Percentiles rank a stretch among this genome's conserved stretches.
These are phyloP conservation scores for Panzeria rudis DNA, from an alignment of 2,888 invertebrate species.

Conservation along the genomic window DNA sequence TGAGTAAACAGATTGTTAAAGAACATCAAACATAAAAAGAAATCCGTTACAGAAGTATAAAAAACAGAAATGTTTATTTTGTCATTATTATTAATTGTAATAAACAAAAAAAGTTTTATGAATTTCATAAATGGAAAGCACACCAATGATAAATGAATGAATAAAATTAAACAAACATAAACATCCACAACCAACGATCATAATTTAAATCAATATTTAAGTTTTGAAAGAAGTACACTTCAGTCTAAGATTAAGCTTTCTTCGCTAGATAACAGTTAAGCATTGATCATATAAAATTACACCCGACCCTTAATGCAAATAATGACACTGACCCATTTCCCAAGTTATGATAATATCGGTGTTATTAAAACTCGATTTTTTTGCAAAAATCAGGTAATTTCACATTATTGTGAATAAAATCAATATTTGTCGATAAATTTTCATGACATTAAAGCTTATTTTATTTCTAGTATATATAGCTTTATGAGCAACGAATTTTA, in stretches of 20 bases:
- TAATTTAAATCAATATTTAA: neutral
- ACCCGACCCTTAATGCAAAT: too few relatives aligned
- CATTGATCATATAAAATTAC: neutral
- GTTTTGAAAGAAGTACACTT: neutral
- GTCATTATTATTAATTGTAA: slow-evolving; percentile 16
- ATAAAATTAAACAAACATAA: neutral
- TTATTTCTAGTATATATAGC: too few relatives aligned
- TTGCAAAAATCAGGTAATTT: too few relatives aligned
- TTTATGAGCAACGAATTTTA: too few relatives aligned
- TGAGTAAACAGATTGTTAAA: slow-evolving; percentile 8
- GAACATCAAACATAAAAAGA: slow-evolving; percentile 49
- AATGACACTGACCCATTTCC: too few relatives aligned
- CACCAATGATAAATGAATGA: slow-evolving; percentile 8
- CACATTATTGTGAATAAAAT: too few relatives aligned
- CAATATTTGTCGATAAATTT: too few relatives aligned
- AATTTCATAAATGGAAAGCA: slow-evolving; percentile 26
- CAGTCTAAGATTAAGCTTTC: neutral
- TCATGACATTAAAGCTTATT: too few relatives aligned
- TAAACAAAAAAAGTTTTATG: neutral
- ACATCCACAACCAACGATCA: slow-evolving; percentile 36
- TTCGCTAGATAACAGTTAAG: neutral
- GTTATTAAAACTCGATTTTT: too few relatives aligned
- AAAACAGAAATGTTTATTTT: slow-evolving; percentile 33
- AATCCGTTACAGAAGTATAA: slow-evolving; percentile 38
- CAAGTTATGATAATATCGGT: too few relatives aligned